Evolutionary conservation across 2,113 vertebrate species (phyloP).

Genomic region (Otocyon megalotis): DNA sequence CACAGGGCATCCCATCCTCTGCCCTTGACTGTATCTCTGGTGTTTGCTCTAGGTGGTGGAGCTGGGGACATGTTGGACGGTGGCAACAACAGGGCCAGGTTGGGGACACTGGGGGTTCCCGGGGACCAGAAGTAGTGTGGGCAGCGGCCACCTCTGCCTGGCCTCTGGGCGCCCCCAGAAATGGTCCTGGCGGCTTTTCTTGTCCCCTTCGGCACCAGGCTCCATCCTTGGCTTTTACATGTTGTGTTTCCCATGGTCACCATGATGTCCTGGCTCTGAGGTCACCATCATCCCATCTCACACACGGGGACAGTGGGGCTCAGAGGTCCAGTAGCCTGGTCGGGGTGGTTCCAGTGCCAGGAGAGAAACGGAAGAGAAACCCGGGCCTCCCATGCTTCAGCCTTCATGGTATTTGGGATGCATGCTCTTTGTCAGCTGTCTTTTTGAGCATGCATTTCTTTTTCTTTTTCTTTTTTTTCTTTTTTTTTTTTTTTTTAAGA

Average conservation of each 20-base stretch:
- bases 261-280: background rate
- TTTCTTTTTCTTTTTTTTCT: too few species aligned
- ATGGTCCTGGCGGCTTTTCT: background rate
- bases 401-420: fast-evolving
- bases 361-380: background rate
- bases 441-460: too few species aligned
- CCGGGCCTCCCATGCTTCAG: background rate
- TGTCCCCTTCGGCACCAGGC: background rate
- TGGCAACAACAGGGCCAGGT: too few species aligned
- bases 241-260: background rate
- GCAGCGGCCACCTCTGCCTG: background rate
- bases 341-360: fast-evolving
- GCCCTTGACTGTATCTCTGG: background rate
- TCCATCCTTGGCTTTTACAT: background rate
- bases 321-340: background rate
- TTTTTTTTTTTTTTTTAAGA: too few species aligned
- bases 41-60: background rate
- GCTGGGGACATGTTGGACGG: background rate
- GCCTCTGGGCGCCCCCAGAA: background rate
- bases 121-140: background rate
- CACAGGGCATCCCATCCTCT: too few species aligned
- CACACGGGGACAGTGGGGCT: fast-evolving
- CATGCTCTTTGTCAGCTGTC: background rate
- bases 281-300: background rate
- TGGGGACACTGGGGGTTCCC: fast-evolving